Conservation (phyloP, 2,113 vertebrate species). For the Tachysurus fulvidraco region DNA sequence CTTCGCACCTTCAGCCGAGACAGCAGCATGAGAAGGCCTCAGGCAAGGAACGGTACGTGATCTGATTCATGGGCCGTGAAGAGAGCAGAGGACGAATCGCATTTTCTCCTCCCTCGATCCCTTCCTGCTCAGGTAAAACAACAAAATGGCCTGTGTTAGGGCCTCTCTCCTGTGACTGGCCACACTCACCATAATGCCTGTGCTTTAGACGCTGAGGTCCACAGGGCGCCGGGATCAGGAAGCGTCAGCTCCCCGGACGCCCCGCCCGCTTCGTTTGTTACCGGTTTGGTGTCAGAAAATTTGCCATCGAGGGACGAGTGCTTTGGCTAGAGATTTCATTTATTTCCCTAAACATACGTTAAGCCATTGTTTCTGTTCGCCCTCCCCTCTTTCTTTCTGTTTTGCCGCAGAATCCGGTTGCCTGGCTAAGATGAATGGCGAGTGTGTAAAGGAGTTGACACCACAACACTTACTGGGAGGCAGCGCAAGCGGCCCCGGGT, state of each 20-base stretch:
- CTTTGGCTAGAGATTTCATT: conserved; percentile 56
- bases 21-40: conserved; percentile 63
- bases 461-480: conserved; percentile 65
- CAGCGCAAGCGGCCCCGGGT: conserved; percentile 54
- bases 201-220: conserved; percentile 47
- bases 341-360: conserved; percentile 62
- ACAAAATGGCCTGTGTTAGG: conserved; percentile 47
- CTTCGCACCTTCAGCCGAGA: conserved; percentile 47
- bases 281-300: conserved; percentile 52
- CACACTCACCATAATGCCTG: conserved; percentile 49
- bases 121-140: conserved; percentile 42
- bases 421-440: conserved; percentile 66
- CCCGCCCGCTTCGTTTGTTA: conserved; percentile 46
- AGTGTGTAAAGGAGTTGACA: conserved; percentile 66
- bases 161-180: conserved; percentile 39
- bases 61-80: conserved; percentile 51
- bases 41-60: conserved; percentile 67
- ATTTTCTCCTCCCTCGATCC: conserved; percentile 39
- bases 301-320: conserved; percentile 43
- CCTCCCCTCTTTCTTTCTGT: conserved; percentile 36
- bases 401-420: conserved; percentile 51
- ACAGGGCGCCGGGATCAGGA: conserved; percentile 53
- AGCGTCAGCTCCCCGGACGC: conserved; percentile 44
- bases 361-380: conserved; percentile 55
- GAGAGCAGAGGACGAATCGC: conserved; percentile 48